Evolutionary conservation across 2,113 vertebrate genomes (phyloP).

Genomic region (Onychostruthus taczanowskii): DNA sequence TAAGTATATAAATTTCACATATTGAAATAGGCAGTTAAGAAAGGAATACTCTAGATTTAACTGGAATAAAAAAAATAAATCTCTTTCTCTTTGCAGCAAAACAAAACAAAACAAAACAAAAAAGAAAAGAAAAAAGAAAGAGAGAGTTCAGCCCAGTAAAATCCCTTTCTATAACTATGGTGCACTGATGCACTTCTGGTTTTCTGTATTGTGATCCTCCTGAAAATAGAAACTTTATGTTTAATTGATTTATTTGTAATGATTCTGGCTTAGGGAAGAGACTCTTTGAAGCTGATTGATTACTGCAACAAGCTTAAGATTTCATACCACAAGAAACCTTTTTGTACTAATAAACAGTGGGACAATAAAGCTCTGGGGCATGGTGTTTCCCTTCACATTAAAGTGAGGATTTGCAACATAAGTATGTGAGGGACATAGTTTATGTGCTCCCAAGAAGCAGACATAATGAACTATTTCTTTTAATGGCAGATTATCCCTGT

Average conservation of each 20-base stretch:
- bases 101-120: neutral
- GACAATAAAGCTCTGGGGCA: slow-evolving; percentile 85
- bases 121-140: neutral
- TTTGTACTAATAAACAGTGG: slow-evolving; percentile 88
- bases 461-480: slow-evolving; percentile 91
- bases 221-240: slow-evolving; percentile 83
- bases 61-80: slow-evolving; percentile 28
- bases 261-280: slow-evolving; percentile 79
- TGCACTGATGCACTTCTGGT: slow-evolving; percentile 69
- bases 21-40: slow-evolving; percentile 18
- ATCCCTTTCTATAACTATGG: slow-evolving; percentile 63
- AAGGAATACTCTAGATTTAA: slow-evolving; percentile 24
- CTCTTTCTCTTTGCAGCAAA: neutral
- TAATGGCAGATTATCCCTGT: slow-evolving; percentile 92
- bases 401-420: slow-evolving; percentile 91
- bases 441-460: slow-evolving; percentile 85
- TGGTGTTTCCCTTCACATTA: slow-evolving; percentile 84
- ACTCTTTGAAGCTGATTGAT: slow-evolving; percentile 90
- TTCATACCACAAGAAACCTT: slow-evolving; percentile 91
- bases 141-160: slow-evolving; percentile 32
- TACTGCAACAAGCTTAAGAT: slow-evolving; percentile 84
- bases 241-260: slow-evolving; percentile 91
- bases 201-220: slow-evolving; percentile 63
- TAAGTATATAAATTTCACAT: slow-evolving; percentile 3
- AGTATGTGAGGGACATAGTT: slow-evolving; percentile 86